phyloP scores from a whole-genome alignment of 2,797 vertebrate genomes.

The Oreochromis mossambicus region DNA sequence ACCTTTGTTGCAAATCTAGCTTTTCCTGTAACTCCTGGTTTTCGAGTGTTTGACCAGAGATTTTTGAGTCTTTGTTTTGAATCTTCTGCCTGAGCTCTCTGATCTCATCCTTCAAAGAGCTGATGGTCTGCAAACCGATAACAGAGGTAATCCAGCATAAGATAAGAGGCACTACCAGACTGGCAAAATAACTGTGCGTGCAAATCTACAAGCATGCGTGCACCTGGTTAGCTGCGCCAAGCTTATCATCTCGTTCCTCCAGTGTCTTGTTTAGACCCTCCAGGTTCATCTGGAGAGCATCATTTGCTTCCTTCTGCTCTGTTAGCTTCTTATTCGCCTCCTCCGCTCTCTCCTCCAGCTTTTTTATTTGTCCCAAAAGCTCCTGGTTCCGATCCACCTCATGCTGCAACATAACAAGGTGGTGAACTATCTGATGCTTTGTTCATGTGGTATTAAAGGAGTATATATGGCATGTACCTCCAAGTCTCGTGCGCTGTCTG shows the following conservation, averaged over 20 bases:
- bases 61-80: constrained; percentile 69
- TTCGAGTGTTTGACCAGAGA: constrained; percentile 65
- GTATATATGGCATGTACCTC: constrained; percentile 74
- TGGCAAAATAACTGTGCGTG: neutral
- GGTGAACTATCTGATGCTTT: neutral
- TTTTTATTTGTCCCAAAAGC: constrained; percentile 80
- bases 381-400: constrained; percentile 88
- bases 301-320: constrained; percentile 81
- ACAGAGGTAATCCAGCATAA: neutral
- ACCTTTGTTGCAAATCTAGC: constrained; percentile 85
- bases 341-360: constrained; percentile 81
- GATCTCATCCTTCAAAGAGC: constrained; percentile 72
- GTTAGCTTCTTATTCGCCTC: constrained; percentile 75
- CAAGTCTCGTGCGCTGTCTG: constrained; percentile 80
- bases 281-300: constrained; percentile 76
- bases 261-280: constrained; percentile 81
- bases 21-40: constrained; percentile 80
- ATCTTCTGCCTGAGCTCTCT: constrained; percentile 73
- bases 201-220: neutral
- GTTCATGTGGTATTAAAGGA: neutral
- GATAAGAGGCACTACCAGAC: neutral
- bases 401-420: constrained; percentile 67
- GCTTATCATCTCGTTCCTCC: constrained; percentile 81
- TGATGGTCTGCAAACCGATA: constrained; percentile 51
- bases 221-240: constrained; percentile 83